Conservation (phyloP, 2,113 vertebrate species). For the Mellivora capensis region DNA sequence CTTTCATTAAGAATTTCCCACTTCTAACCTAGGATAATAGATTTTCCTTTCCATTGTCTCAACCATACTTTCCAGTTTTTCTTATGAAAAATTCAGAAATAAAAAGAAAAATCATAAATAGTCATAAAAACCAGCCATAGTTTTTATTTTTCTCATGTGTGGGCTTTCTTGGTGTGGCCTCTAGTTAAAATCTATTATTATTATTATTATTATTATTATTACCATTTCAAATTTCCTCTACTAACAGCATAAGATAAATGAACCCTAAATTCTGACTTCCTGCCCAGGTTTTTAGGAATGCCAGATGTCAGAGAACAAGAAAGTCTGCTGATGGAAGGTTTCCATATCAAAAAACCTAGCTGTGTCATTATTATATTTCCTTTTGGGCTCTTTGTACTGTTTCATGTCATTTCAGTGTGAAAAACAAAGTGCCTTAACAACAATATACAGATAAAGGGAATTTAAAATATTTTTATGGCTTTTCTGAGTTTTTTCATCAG, state of each 20-base stretch:
- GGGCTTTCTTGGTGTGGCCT: neutral
- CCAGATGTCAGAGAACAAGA: neutral
- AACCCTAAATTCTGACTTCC: neutral
- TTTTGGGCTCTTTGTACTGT: neutral
- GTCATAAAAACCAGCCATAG: neutral
- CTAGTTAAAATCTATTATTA: neutral
- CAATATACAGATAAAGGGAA: neutral
- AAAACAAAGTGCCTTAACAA: neutral
- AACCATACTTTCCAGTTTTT: neutral
- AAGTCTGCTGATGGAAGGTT: neutral
- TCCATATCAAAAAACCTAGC: neutral
- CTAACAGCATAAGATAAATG: neutral
- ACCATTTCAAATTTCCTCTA: neutral
- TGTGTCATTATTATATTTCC: neutral
- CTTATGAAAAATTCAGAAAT: neutral
- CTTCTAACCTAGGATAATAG: neutral
- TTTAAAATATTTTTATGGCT: neutral
- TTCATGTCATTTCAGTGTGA: neutral
- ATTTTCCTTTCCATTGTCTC: neutral
- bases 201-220: neutral
- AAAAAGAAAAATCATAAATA: neutral
- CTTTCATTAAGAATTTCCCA: neutral
- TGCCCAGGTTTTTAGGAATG: neutral
- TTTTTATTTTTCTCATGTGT: neutral
- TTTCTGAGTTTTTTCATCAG: neutral